Evolutionary conservation across 1,140 invertebrate species (phyloP).

Genomic region (Bicyclus anynana): DNA sequence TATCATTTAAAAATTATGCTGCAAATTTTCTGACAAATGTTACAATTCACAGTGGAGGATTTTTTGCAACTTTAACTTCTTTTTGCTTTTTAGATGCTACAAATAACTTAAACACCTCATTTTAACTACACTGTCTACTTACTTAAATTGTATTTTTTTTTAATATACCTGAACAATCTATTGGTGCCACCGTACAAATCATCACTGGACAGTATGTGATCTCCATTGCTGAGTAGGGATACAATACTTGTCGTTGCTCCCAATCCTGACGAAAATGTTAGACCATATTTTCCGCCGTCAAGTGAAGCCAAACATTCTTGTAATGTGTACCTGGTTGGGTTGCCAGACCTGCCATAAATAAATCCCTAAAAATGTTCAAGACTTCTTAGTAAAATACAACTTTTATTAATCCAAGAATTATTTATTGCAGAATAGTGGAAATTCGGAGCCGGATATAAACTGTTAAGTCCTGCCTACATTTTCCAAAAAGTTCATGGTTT

Average conservation of each 20-base stretch:
- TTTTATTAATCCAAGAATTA: background rate
- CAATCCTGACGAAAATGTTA: slow-evolving; percentile 93
- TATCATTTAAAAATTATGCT: too few relatives aligned
- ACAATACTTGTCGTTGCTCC: slow-evolving; percentile 88
- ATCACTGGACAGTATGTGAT: slow-evolving; percentile 94
- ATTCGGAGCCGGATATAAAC: too few relatives aligned
- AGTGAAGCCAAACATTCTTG: slow-evolving; percentile 94
- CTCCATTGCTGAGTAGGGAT: slow-evolving; percentile 88
- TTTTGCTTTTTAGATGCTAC: too few relatives aligned
- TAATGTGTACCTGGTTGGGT: slow-evolving; percentile 93
- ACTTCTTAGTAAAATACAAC: background rate
- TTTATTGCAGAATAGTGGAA: too few relatives aligned
- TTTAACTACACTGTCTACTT: too few relatives aligned
- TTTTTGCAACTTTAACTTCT: too few relatives aligned
- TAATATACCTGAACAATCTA: slow-evolving; percentile 79
- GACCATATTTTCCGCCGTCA: slow-evolving; percentile 93
- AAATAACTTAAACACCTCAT: background rate
- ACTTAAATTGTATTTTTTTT: too few relatives aligned
- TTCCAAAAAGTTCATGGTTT: too few relatives aligned
- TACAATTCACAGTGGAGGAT: too few relatives aligned
- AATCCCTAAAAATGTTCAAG: slow-evolving; percentile 81
- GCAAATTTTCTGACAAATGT: too few relatives aligned
- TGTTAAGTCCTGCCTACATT: too few relatives aligned
- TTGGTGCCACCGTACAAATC: slow-evolving; percentile 98
- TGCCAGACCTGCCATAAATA: slow-evolving; percentile 97